Evolutionary conservation across 2,888 invertebrate genomes (phyloP).

Genomic region (Mamestra brassicae): DNA sequence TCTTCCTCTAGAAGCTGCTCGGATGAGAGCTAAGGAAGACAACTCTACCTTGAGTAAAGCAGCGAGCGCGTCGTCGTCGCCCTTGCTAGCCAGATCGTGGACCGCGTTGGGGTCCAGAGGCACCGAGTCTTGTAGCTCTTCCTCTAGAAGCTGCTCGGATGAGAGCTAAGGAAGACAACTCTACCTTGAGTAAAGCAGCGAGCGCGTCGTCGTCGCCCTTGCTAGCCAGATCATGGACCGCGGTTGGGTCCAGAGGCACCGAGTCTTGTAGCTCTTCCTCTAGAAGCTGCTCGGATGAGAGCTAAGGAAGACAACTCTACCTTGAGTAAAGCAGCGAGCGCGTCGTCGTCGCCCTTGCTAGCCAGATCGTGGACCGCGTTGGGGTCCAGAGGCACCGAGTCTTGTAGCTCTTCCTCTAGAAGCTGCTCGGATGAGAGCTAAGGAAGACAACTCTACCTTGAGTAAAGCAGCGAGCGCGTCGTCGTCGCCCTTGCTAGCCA

Average conservation of each 20-base stretch:
- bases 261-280: conserved; percentile 79
- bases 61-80: no score
- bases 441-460: conserved; percentile 81
- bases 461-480: conserved; percentile 92
- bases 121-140: no score
- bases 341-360: conserved; percentile 93
- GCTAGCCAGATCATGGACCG: no score
- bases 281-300: conserved; percentile 74
- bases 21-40: no score
- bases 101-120: no score
- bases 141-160: no score
- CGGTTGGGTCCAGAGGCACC: conserved; percentile 73
- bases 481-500: conserved; percentile 94
- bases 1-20: no score
- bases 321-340: conserved; percentile 92
- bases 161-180: no score
- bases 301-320: conserved; percentile 74
- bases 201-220: no score
- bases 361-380: conserved; percentile 94
- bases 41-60: no score
- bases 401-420: conserved; percentile 77
- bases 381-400: conserved; percentile 83
- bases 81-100: no score
- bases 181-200: no score
- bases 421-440: conserved; percentile 78